Evolutionary conservation across 2,888 invertebrate genomes (phyloP).

Genomic region (Thysanoteuthis rhombus): DNA sequence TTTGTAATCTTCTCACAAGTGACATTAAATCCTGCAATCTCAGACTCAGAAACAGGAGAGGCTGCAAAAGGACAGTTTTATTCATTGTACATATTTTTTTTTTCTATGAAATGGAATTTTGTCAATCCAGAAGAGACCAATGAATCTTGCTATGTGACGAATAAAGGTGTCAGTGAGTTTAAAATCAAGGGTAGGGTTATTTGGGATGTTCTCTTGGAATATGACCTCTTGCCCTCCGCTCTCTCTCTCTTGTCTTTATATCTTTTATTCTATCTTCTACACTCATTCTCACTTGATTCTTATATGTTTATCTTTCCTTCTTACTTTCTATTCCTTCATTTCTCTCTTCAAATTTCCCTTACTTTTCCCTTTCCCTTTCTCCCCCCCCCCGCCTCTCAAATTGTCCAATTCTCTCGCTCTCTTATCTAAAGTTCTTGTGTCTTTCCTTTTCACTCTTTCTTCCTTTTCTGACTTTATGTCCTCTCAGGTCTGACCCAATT

Average conservation of each 20-base stretch:
- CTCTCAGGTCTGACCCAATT: no score
- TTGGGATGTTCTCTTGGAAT: neutral
- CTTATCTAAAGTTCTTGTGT: no score
- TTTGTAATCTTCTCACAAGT: neutral
- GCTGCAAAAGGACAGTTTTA: neutral
- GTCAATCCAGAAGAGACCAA: neutral
- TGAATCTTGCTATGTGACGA: neutral
- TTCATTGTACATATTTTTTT: no score
- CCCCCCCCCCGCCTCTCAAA: no score
- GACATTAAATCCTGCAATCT: neutral
- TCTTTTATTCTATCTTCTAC: neutral
- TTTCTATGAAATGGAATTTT: neutral
- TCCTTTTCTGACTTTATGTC: no score
- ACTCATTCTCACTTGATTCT: neutral
- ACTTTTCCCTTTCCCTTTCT: no score
- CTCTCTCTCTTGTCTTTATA: neutral
- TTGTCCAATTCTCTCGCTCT: no score
- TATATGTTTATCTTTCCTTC: no score
- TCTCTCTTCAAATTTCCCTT: no score
- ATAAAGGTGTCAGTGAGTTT: neutral
- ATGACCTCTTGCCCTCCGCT: neutral
- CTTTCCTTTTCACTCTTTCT: no score
- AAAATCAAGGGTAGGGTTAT: neutral
- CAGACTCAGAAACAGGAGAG: neutral
- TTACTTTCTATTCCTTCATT: no score